Base-by-base conservation (phyloP, 2,797 vertebrate genomes). In the Falco naumanni region DNA sequence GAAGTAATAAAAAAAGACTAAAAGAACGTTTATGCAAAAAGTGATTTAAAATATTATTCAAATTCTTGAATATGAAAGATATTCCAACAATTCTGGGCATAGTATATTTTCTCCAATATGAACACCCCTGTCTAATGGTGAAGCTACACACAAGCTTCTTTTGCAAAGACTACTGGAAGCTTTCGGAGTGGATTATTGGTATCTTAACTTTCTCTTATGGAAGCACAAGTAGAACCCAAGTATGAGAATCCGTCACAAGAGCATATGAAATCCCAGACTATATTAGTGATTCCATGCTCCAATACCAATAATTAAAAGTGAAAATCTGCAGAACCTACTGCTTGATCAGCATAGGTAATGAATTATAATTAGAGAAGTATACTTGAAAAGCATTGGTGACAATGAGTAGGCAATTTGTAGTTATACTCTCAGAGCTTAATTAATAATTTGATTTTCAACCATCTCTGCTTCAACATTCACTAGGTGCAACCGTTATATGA, bases 321-420 rank as follows among this genome's bases (percentile, higher is more conserved):
- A 89, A 56, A 89, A 81, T 10, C n/a, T 93, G 65, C 11, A 79
- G 74, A 94, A 94, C 0, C 5, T 43, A 31, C 63, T 87, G 54
- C 74, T 95, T 86, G 86, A 94, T 95, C 93, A 96, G 93, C 74
- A 79, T 51, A 96, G 74, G 74, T 87, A 88, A 84, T 72, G 56
- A 94, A 89, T 72, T 90, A n/a, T 80, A 97, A 96, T 95, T 94
- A 95, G 54, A 90, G 66, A 92, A 70, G 39, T 66, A 87, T 48
- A 82, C 80, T 95, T 93, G 76, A 92, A 89, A 95, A 94, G 74
- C 70, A 84, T 70, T 84, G 63, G 43, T 92, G 89, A 96, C 89
- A 90, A 94, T 45, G 86, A 92, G 74, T 90, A 87, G 63, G 70
- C 45, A 93, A 97, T 94, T 94, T 87, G 33, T 77, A 95, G 80